phyloP scores from a whole-genome alignment of 2,888 invertebrate species.

The Hybos culiciformis region DNA sequence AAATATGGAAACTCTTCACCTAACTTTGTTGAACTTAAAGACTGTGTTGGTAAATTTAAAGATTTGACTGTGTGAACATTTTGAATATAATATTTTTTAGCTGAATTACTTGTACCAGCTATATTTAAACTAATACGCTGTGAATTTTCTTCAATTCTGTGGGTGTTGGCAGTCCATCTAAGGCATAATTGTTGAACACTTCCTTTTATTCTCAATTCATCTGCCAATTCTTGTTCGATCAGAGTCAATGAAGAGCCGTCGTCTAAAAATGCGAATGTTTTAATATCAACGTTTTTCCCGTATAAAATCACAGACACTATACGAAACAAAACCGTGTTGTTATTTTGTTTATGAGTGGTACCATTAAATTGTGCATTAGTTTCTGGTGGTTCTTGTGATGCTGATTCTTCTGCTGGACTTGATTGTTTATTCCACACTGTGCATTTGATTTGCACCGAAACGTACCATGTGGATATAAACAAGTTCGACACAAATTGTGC shows the following conservation, averaged over 20 bases:
- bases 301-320: too few relatives aligned
- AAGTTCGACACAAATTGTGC: neutral
- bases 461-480: neutral
- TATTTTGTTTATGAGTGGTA: too few relatives aligned
- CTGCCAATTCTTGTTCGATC: too few relatives aligned
- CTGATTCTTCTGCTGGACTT: conserved; percentile 1
- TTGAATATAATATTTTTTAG: neutral
- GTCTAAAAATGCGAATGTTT: too few relatives aligned
- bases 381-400: too few relatives aligned
- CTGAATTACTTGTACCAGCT: neutral
- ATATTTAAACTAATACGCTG: neutral
- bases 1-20: conserved; percentile 1
- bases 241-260: too few relatives aligned
- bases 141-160: conserved; percentile 4
- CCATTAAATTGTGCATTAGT: too few relatives aligned
- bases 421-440: conserved; percentile 3
- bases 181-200: too few relatives aligned
- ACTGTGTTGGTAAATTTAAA: conserved; percentile 1
- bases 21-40: neutral
- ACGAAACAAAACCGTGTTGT: too few relatives aligned
- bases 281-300: too few relatives aligned
- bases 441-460: conserved; percentile 1
- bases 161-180: conserved; percentile 2
- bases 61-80: neutral
- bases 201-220: too few relatives aligned